A percentile compares a stretch with the other conserved stretches of the same genome.
Conservation (phyloP, 1,140 invertebrate species). For the Cherax destructor region DNA sequence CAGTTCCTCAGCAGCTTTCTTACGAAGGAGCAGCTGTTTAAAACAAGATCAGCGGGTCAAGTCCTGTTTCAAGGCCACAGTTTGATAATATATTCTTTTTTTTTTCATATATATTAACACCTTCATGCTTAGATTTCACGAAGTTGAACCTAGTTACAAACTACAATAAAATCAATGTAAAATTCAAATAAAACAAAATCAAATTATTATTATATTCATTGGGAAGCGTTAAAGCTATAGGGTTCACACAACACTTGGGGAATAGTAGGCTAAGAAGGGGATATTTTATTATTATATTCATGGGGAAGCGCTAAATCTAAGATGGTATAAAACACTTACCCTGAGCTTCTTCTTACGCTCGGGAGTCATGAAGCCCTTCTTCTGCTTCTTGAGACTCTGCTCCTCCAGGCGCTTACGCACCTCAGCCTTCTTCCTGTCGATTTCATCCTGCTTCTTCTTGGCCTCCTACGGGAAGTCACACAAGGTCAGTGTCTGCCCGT, state of each 20-base stretch:
- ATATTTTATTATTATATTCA: no score
- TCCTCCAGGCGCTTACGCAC: constrained; percentile 97
- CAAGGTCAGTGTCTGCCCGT: constrained; percentile 22
- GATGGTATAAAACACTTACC: constrained; percentile 75
- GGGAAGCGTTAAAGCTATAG: neutral
- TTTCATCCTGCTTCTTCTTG: constrained; percentile 95
- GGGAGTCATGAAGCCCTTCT: constrained; percentile 99
- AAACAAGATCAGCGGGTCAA: neutral
- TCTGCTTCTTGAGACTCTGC: constrained; percentile 95
- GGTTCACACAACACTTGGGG: no score
- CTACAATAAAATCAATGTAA: no score
- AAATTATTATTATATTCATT: no score
- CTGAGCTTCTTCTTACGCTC: constrained; percentile 99
- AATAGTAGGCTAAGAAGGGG: no score
- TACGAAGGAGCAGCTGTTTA: constrained; percentile 91
- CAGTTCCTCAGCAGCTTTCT: constrained; percentile 99
- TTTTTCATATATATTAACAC: neutral
- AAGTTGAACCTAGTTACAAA: no score
- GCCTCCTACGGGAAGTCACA: constrained; percentile 77
- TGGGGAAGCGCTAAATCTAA: no score
- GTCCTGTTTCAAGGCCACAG: neutral
- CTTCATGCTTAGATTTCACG: neutral
- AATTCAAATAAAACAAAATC: no score
- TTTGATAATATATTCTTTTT: neutral
- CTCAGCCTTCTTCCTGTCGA: constrained; percentile 95